Evolutionary conservation across 2,797 vertebrate species (phyloP).

Genomic region (Lepus oiostolus): DNA sequence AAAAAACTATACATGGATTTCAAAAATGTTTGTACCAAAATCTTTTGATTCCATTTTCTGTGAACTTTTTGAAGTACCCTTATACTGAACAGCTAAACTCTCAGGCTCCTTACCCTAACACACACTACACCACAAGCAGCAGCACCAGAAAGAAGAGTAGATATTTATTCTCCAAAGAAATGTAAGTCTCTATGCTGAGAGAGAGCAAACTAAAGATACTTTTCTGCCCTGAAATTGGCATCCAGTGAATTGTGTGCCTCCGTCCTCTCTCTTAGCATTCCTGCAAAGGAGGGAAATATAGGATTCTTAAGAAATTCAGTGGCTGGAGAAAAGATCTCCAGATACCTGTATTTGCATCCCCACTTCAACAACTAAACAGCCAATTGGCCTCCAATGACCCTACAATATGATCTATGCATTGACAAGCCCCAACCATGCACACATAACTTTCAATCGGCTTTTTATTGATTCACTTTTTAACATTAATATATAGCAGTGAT

Average conservation of each 20-base stretch:
- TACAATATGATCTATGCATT: neutral
- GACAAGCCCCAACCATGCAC: neutral
- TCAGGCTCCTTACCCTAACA: neutral
- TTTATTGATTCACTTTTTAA: neutral
- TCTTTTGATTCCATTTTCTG: too few species aligned
- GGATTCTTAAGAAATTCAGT: neutral
- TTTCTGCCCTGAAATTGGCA: conserved; percentile 2
- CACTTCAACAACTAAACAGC: neutral
- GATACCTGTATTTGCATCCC: neutral
- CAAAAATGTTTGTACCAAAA: too few species aligned
- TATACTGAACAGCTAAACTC: neutral
- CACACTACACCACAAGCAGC: neutral
- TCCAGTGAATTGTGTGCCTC: neutral
- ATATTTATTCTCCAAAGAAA: neutral
- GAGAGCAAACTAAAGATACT: neutral
- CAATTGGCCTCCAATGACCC: neutral
- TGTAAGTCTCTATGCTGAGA: neutral
- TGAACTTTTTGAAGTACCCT: too few species aligned
- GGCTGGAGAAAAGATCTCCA: neutral
- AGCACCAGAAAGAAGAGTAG: neutral
- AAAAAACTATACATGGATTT: too few species aligned
- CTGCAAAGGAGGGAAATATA: neutral
- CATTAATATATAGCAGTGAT: neutral
- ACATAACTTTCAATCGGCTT: neutral
- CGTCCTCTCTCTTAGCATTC: neutral